A percentile compares a stretch with the other conserved stretches of the same genome.
Evolutionary conservation across 1,140 invertebrate genomes (phyloP).

Genomic region (Babylonia areolata): DNA sequence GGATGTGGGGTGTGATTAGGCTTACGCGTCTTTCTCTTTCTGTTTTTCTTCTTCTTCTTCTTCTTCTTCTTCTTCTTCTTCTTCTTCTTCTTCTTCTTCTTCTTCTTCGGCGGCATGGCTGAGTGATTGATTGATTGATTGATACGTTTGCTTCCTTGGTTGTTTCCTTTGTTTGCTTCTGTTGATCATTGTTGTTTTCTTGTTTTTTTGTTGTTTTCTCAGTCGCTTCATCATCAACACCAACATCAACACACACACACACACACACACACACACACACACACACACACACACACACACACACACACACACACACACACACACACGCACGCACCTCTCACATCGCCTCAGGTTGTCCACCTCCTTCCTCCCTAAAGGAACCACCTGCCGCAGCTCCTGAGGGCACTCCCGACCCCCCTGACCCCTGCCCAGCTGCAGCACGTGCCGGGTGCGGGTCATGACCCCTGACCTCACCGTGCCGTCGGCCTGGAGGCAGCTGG

Average conservation of each 20-base stretch:
- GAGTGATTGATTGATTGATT: too few relatives aligned
- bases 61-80: too few relatives aligned
- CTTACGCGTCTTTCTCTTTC: too few relatives aligned
- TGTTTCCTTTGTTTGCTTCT: too few relatives aligned
- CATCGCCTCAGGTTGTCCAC: neutral
- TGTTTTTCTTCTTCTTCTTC: too few relatives aligned
- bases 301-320: neutral
- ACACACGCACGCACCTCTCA: neutral
- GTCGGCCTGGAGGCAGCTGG: slow-evolving; percentile 73
- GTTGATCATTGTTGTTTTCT: too few relatives aligned
- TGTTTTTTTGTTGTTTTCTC: too few relatives aligned
- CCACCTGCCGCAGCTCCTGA: slow-evolving; percentile 72
- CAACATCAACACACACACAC: neutral
- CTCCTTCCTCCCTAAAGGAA: slow-evolving; percentile 1
- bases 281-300: slow-evolving; percentile 3
- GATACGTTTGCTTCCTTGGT: too few relatives aligned
- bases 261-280: slow-evolving; percentile 11
- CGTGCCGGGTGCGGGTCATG: slow-evolving; percentile 71
- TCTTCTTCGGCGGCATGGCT: too few relatives aligned
- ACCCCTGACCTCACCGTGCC: slow-evolving; percentile 73
- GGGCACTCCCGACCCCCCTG: slow-evolving; percentile 77
- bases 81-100: too few relatives aligned
- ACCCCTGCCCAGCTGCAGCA: slow-evolving; percentile 75
- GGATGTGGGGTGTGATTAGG: too few relatives aligned
- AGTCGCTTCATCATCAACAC: too few relatives aligned